These are phyloP conservation scores for Melieria omissa DNA, from an alignment of 2,888 invertebrate genomes.

Conservation along the genomic window DNA sequence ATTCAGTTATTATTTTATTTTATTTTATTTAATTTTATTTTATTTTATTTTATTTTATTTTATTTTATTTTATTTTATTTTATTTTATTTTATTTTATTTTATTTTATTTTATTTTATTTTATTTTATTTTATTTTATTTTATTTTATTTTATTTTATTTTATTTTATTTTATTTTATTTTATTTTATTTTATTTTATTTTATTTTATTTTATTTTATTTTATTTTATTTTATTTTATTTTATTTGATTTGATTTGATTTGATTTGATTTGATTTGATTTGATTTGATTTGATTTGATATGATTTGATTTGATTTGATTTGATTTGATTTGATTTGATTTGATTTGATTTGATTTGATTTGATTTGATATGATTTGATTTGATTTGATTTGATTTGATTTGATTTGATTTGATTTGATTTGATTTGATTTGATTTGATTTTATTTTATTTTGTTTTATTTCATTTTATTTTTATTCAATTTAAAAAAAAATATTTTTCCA, in stretches of 20 bases:
- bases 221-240: constrained; percentile 17
- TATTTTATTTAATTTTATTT: constrained; percentile 14
- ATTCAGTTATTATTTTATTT: constrained; percentile 13
- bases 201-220: constrained; percentile 17
- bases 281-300: constrained; percentile 19
- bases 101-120: constrained; percentile 1
- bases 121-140: not conserved
- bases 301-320: constrained; percentile 17
- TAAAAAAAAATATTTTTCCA: not conserved
- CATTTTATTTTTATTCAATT: not conserved
- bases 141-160: constrained; percentile 13
- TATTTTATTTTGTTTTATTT: not conserved
- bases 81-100: constrained; percentile 3
- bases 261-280: too few relatives aligned
- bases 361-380: constrained; percentile 13
- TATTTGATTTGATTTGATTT: constrained; percentile 20
- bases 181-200: constrained; percentile 16
- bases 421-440: too few relatives aligned
- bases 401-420: not conserved
- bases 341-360: constrained; percentile 18
- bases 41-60: constrained; percentile 12
- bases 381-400: not conserved
- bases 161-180: constrained; percentile 15
- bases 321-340: constrained; percentile 20
- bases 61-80: constrained; percentile 12